Base-by-base conservation (phyloP, 2,797 vertebrate genomes). In the Liasis olivaceus region DNA sequence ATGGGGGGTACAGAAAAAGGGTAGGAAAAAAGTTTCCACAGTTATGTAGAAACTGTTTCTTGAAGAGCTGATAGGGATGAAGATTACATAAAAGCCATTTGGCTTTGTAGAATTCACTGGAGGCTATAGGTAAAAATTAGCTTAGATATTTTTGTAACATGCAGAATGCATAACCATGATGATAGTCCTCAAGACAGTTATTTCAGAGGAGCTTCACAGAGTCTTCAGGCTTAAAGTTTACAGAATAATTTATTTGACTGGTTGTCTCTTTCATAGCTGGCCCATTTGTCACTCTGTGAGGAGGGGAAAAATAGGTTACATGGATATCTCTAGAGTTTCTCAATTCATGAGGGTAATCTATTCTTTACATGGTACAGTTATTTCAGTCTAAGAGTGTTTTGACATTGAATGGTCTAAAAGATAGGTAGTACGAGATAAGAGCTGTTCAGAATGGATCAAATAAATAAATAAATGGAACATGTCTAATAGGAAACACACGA, bases 201-300 rank as follows among this genome's bases (percentile, higher is more conserved):
- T 81, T 31, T 91, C 42, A 85, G 59, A 63, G 42, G 47, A 85
- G 56, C 69, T 42, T 28, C 69, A 77, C 1, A 7, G 31, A 9
- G 26, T 62, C 72, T 54, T 26, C 17, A 8, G 47, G 81, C 28
- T 91, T 64, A 64, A 91, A 91, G 17, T 28, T 85, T 31, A n/a
- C 11, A 54, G 77, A 54, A 24, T 31, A 54, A 85, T 85, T 85
- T 51, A 64, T 28, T 56, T 91, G 77, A 85, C 8, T 12, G 11
- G 72, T 12, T 85, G 77, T 26, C 42, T 64, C 5, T 64, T 91
- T 85, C 60, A 36, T 42, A 15, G 59, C 60, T 64, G 63, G 31
- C 28, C 47, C 81, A 90, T 85, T 90, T 85, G 89, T 85, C 77
- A 85, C 28, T 90, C 72, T 63, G 90, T 3, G 22, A 91, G 90